A percentile compares a stretch with the other conserved stretches of the same genome.
phyloP scores from a whole-genome alignment of 2,797 vertebrate genomes.

The Muscicapa comitata region DNA sequence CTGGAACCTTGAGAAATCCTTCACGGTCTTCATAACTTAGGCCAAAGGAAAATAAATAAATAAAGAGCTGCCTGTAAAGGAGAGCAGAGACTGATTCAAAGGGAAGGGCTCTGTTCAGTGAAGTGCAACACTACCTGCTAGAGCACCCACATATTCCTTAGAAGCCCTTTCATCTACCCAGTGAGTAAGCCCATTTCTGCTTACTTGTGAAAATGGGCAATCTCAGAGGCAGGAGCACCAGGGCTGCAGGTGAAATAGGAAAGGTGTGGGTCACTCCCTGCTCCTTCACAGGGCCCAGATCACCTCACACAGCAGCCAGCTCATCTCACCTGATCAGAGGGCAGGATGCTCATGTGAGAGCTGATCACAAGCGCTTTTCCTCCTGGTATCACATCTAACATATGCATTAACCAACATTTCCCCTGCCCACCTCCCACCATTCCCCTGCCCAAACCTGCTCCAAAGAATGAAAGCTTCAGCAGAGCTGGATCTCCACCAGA shows the following conservation, averaged over 20 bases:
- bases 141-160: slow-evolving; percentile 18
- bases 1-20: slow-evolving; percentile 44
- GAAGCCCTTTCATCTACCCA: slow-evolving; percentile 27
- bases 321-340: not conserved
- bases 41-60: not conserved
- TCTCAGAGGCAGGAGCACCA: not conserved
- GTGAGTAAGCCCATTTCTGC: slow-evolving; percentile 42
- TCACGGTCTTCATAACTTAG: slow-evolving; percentile 21
- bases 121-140: not conserved
- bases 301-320: not conserved
- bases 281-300: not conserved
- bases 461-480: not conserved
- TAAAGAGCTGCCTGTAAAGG: not conserved
- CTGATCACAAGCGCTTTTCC: not conserved
- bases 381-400: not conserved
- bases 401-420: not conserved
- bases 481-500: not conserved
- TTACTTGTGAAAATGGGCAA: not conserved
- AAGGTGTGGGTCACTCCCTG: not conserved
- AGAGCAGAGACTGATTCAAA: slow-evolving; percentile 20
- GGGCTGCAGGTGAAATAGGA: not conserved
- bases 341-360: not conserved
- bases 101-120: slow-evolving; percentile 15
- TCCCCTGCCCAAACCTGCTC: not conserved
- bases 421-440: not conserved